phyloP scores from a whole-genome alignment of 2,113 vertebrate species.

The Hystrix cristata region DNA sequence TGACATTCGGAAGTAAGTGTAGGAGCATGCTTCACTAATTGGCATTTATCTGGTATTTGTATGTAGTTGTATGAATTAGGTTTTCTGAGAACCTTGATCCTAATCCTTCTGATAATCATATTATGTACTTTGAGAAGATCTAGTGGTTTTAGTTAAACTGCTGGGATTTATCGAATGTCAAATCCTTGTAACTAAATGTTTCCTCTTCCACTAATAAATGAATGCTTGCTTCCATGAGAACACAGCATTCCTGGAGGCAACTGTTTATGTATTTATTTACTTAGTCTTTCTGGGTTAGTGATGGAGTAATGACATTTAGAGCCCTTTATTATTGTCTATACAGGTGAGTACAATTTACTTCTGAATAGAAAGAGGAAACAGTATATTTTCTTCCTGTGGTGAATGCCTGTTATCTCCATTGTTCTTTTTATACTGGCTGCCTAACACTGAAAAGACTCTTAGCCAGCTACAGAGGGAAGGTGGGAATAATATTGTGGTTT shows the following conservation, averaged over 20 bases:
- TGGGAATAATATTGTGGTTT: conserved; percentile 19
- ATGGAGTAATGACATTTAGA: conserved; percentile 58
- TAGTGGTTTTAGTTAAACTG: conserved; percentile 67
- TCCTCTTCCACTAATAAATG: conserved; percentile 60
- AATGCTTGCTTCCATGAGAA: conserved; percentile 49
- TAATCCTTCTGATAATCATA: conserved; percentile 56
- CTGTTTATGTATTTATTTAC: conserved; percentile 24
- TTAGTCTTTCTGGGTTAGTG: conserved; percentile 56
- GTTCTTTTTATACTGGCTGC: conserved; percentile 26
- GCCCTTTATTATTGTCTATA: conserved; percentile 14
- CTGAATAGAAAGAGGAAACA: conserved; percentile 55
- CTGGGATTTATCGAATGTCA: conserved; percentile 52
- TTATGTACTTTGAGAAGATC: conserved; percentile 56
- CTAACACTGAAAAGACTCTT: background rate
- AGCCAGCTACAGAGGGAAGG: background rate
- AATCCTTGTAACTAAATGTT: conserved; percentile 62
- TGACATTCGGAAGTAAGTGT: background rate
- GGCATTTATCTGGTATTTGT: conserved; percentile 61
- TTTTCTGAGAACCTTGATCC: conserved; percentile 67
- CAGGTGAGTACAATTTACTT: conserved; percentile 59
- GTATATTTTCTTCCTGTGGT: conserved; percentile 27
- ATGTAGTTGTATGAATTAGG: conserved; percentile 65
- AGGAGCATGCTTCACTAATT: conserved; percentile 52
- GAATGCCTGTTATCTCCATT: conserved; percentile 3
- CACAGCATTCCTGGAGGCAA: conserved; percentile 26